phyloP scores from a whole-genome alignment of 2,888 invertebrate species.

The Dione juno region DNA sequence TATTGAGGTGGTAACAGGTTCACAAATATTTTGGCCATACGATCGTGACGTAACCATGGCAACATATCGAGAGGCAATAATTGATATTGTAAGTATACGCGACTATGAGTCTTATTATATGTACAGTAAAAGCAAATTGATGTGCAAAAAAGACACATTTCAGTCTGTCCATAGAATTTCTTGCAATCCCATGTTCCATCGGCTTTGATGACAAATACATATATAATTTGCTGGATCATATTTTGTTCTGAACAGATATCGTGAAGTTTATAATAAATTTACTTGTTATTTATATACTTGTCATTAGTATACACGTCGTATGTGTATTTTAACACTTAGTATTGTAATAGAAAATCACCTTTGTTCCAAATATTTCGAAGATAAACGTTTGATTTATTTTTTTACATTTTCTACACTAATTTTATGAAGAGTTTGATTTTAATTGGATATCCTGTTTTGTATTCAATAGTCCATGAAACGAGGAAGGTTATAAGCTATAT shows the following conservation, averaged over 20 bases:
- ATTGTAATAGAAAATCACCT: too few species aligned
- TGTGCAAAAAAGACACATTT: conserved; percentile 26
- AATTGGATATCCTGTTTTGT: too few species aligned
- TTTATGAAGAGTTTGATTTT: too few species aligned
- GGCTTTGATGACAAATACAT: conserved; percentile 42
- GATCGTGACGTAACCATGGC: conserved; percentile 75
- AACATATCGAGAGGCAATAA: conserved; percentile 62
- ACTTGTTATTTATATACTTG: too few species aligned
- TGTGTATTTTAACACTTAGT: too few species aligned
- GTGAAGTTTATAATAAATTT: not conserved
- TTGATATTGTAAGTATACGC: conserved; percentile 45
- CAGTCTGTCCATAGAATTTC: conserved; percentile 32
- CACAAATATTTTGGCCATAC: conserved; percentile 47
- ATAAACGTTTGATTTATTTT: too few species aligned
- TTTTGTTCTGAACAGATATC: conserved; percentile 27
- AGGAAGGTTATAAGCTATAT: too few species aligned
- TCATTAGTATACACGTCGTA: too few species aligned
- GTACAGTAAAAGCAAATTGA: conserved; percentile 18
- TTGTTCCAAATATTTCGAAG: too few species aligned
- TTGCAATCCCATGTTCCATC: conserved; percentile 42
- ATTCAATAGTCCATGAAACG: too few species aligned
- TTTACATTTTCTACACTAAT: too few species aligned
- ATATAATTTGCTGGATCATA: conserved; percentile 35
- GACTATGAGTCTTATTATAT: conserved; percentile 45
- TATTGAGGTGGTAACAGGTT: conserved; percentile 42